Conservation (phyloP, 2,113 vertebrate species). For the Spheniscus mendiculus region DNA sequence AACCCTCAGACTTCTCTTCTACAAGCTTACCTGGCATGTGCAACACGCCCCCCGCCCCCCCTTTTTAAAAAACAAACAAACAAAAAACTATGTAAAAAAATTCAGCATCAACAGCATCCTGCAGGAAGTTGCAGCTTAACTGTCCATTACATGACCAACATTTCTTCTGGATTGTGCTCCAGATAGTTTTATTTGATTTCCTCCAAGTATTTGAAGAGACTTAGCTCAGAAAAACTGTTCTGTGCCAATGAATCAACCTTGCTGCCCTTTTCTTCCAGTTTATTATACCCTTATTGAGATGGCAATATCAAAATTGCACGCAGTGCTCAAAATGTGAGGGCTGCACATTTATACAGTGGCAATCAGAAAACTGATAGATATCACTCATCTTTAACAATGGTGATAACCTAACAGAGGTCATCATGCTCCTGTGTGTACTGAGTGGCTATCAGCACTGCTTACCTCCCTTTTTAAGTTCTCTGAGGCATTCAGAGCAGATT, state of each 20-base stretch:
- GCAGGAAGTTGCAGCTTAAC: neutral
- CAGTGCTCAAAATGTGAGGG: neutral
- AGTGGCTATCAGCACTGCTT: neutral
- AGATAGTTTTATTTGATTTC: neutral
- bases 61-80: too few relatives aligned
- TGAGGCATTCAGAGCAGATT: conserved; percentile 74
- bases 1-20: neutral
- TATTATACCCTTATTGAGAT: neutral
- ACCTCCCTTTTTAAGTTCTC: conserved; percentile 80
- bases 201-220: neutral
- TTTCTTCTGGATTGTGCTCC: neutral
- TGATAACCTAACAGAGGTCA: neutral
- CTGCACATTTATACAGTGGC: neutral
- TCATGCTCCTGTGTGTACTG: neutral
- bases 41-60: rapidly evolving
- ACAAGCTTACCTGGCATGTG: neutral
- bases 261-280: neutral
- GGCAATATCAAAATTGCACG: neutral
- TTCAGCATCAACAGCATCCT: neutral
- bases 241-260: neutral
- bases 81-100: neutral
- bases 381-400: neutral
- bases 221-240: neutral
- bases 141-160: neutral
- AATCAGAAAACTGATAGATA: neutral